Evolutionary conservation across 2,113 vertebrate genomes (phyloP).

Genomic region (Tachycineta bicolor): DNA sequence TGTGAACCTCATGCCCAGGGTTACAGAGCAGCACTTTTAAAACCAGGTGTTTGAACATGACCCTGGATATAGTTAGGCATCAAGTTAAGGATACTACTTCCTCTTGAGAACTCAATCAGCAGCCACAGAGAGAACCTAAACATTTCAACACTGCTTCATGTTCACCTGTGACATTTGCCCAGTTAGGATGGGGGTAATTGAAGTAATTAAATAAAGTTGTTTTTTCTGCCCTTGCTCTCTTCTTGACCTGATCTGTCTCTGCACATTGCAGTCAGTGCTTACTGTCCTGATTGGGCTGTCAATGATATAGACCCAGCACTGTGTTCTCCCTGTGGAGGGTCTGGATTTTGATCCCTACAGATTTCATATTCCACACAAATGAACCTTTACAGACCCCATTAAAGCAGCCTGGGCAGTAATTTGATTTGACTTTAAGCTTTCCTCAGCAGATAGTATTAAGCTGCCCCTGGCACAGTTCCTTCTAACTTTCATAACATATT

Average conservation of each 20-base stretch:
- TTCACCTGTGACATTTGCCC: neutral
- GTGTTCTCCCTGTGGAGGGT: neutral
- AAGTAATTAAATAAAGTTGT: neutral
- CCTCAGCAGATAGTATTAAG: neutral
- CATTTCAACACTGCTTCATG: neutral
- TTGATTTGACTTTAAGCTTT: neutral
- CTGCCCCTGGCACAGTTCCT: neutral
- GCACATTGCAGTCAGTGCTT: neutral
- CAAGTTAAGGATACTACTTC: neutral
- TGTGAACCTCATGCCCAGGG: neutral
- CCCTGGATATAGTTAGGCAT: neutral
- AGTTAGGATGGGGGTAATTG: neutral
- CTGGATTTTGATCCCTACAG: neutral
- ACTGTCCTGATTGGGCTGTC: neutral
- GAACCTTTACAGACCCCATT: neutral
- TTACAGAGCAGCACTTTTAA: neutral
- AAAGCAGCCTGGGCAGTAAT: neutral
- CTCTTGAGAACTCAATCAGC: accelerated
- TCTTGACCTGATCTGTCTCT: neutral
- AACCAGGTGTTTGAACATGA: neutral
- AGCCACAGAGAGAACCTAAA: neutral
- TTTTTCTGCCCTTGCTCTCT: neutral
- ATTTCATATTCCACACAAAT: neutral
- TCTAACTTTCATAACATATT: neutral
- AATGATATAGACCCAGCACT: neutral